Base-by-base conservation (phyloP, 2,113 vertebrate genomes). In the Lichenostomus cassidix region DNA sequence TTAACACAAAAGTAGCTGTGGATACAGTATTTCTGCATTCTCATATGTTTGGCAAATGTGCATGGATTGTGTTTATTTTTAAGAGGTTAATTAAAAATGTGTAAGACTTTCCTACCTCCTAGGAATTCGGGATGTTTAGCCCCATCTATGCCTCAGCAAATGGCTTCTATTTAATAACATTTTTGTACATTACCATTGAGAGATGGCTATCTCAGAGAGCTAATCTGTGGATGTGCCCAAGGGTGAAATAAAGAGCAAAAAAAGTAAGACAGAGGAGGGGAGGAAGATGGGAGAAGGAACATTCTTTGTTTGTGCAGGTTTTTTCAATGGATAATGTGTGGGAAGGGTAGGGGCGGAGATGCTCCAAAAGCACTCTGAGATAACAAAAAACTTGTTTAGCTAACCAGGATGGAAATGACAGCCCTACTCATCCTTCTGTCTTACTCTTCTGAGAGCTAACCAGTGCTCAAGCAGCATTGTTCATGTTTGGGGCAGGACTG, bases 391-490 rank as follows among this genome's bases (percentile, higher is more conserved):
- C 42, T 89, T 76, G 25, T 39, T 87, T 74, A 58, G 47, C 55
- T 84, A 20, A 59, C 27, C 31, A 49, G 33, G 24, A 16, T 63
- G 68, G 59, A 65, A 77, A 74, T 31, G 21, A 60, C 46, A 79
- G 33, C 33, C 53, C 42, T 87, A 19, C 21, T 10, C 37, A 52
- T 58, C 42, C 25, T 69, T 77, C 33, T 70, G 20, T 58, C 17
- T 64, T 2, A 0, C 13, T 70, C 27, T 59, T n/a, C 44, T 59
- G 21, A 0, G 3, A 81, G 11, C 24, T 21, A 73, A 37, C 8
- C 6, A 37, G 25, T 0, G 0, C 33, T 56, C 28, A 42, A 78
- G 31, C 2, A 14, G 9, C 44, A 5, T 7, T 21, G 13, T 33
- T 68, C 13, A 2, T 15, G 8, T 33, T 33, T 53, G 31, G 18